A percentile compares a stretch with the other conserved stretches of the same genome.
phyloP scores from a whole-genome alignment of 2,113 vertebrate genomes.

The Passer montanus region DNA sequence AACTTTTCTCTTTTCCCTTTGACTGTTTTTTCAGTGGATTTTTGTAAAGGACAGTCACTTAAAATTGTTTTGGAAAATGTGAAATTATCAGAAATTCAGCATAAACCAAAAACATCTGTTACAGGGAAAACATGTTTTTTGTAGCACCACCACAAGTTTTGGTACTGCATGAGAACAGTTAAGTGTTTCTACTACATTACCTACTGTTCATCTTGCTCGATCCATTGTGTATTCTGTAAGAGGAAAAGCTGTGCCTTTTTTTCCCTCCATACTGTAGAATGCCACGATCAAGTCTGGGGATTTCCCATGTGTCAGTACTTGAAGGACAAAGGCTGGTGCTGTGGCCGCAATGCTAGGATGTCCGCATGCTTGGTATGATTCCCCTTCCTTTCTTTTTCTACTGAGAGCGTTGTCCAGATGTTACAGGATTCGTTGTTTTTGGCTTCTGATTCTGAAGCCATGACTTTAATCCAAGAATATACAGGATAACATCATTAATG shows the following conservation, averaged over 20 bases:
- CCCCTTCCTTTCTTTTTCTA: conserved; percentile 1
- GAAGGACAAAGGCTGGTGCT: conserved; percentile 82
- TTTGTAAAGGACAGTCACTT: conserved; percentile 14
- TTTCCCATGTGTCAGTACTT: conserved; percentile 94
- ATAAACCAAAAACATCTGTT: conserved; percentile 36
- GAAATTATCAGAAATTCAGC: conserved; percentile 12
- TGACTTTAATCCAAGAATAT: conserved; percentile 54
- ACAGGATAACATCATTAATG: conserved; percentile 40
- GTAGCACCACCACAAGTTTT: background rate
- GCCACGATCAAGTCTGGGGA: conserved; percentile 73
- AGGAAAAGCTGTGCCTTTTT: conserved; percentile 10
- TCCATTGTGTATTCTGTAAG: conserved; percentile 10
- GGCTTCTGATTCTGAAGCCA: conserved; percentile 31
- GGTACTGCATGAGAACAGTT: conserved; percentile 13
- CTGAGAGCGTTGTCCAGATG: conserved; percentile 49
- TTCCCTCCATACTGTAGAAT: conserved; percentile 68
- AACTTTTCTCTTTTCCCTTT: background rate
- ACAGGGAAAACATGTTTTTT: background rate
- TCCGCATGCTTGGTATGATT: conserved; percentile 93
- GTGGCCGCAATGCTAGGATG: conserved; percentile 95
- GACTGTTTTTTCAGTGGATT: background rate
- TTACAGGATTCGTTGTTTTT: conserved; percentile 50
- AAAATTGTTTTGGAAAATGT: conserved; percentile 50
- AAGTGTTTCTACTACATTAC: conserved; percentile 21
- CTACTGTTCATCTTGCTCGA: conserved; percentile 44